phyloP scores from a whole-genome alignment of 64 coral and sea anemone genomes.

The Actinia tenebrosa region DNA sequence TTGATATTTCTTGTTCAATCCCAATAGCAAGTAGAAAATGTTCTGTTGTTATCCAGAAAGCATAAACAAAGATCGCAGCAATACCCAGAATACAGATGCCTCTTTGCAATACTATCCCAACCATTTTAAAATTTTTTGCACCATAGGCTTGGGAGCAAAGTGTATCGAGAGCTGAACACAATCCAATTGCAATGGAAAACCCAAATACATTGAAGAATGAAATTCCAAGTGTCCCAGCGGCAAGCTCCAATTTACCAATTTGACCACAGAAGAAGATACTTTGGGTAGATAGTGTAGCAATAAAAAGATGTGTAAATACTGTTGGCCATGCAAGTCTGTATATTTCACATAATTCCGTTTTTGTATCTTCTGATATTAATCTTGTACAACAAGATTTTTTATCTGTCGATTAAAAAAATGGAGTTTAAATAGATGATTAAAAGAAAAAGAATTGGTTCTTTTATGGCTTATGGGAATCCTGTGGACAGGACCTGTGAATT shows the following conservation, averaged over 20 bases:
- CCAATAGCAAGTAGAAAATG: constrained; percentile 46
- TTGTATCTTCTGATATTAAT: constrained; percentile 32
- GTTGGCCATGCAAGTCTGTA: constrained; percentile 44
- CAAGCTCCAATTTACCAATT: constrained; percentile 61
- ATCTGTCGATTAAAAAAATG: neutral
- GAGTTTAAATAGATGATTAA: too few species aligned
- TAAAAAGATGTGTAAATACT: constrained; percentile 42
- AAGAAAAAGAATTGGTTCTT: too few species aligned
- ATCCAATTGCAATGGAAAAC: constrained; percentile 47
- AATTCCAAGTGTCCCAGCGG: constrained; percentile 37
- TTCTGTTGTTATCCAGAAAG: constrained; percentile 58
- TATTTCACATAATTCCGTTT: constrained; percentile 40
- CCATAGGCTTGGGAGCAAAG: constrained; percentile 82
- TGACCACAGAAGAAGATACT: constrained; percentile 67
- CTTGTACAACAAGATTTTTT: neutral
- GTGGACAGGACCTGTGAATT: too few species aligned
- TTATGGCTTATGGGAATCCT: too few species aligned
- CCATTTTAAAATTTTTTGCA: constrained; percentile 61
- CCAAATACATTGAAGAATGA: constrained; percentile 58
- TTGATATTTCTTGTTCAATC: constrained; percentile 49
- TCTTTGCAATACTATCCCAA: constrained; percentile 60
- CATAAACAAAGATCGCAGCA: constrained; percentile 18
- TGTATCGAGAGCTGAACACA: constrained; percentile 68
- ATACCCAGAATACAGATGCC: constrained; percentile 45
- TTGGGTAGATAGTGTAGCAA: constrained; percentile 24